Conservation (phyloP, 2,113 vertebrate genomes). For the Hydrolagus affinis region DNA sequence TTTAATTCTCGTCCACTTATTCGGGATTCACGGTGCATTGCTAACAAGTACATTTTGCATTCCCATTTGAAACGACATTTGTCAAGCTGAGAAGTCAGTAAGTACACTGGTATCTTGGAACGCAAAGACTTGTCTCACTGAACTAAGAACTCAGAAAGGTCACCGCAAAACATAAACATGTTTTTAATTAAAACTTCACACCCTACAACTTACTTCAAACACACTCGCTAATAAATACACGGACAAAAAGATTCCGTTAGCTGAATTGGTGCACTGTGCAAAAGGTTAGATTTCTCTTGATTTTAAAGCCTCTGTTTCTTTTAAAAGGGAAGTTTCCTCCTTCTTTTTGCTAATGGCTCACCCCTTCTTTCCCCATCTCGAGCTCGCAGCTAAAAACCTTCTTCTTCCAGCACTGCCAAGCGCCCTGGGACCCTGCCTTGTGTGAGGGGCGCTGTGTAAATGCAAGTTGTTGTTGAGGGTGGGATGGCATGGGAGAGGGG, state of each 20-base stretch:
- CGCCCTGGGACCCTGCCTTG: too few species aligned
- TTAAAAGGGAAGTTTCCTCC: too few species aligned
- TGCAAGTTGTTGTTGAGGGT: too few species aligned
- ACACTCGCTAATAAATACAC: not conserved
- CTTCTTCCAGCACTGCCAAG: too few species aligned
- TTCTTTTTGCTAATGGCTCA: too few species aligned
- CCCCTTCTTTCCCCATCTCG: too few species aligned
- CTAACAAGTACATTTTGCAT: not conserved
- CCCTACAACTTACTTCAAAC: not conserved
- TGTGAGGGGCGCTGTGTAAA: too few species aligned
- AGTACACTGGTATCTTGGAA: not conserved
- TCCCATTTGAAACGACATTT: not conserved
- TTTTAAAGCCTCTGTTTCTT: too few species aligned
- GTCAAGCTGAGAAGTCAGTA: not conserved
- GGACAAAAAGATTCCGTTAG: not conserved
- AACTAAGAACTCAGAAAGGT: not conserved
- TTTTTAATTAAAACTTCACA: not conserved
- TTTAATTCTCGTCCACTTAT: not conserved
- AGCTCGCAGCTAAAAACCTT: too few species aligned
- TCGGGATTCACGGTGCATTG: not conserved
- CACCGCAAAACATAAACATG: not conserved
- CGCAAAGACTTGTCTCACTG: not conserved
- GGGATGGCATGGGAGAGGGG: too few species aligned
- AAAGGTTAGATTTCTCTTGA: not conserved
- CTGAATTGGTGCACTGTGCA: not conserved